phyloP scores from a whole-genome alignment of 1,140 invertebrate genomes.

The Drosophila ercepeae region DNA sequence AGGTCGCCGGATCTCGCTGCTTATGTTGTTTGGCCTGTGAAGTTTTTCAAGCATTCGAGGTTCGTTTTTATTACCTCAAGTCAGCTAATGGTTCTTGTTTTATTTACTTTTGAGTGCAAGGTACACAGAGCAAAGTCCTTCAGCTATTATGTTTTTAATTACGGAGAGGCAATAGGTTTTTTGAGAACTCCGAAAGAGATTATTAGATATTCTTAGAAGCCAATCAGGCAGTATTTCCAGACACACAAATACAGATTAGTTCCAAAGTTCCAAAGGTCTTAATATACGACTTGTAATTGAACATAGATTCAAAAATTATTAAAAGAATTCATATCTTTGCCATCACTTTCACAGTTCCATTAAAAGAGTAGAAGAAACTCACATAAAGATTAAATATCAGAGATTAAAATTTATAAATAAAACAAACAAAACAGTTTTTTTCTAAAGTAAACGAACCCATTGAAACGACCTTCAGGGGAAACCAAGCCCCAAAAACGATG shows the following conservation, averaged over 20 bases:
- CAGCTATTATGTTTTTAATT: not conserved
- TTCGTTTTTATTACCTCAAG: not conserved
- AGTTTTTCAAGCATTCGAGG: not conserved
- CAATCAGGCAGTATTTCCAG: too few relatives aligned
- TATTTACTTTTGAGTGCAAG: not conserved
- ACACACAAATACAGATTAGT: too few relatives aligned
- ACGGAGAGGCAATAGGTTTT: too few relatives aligned
- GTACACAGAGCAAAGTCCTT: not conserved
- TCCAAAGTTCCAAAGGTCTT: too few relatives aligned
- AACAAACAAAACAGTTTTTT: not conserved
- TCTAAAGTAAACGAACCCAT: constrained; percentile 4
- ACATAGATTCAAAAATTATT: too few relatives aligned
- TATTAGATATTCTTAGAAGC: too few relatives aligned
- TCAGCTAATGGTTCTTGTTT: constrained; percentile 18
- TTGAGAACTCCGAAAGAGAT: too few relatives aligned
- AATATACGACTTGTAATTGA: too few relatives aligned
- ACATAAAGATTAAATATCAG: too few relatives aligned
- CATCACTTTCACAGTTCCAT: too few relatives aligned
- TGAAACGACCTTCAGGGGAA: constrained; percentile 38
- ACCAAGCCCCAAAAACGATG: constrained; percentile 3
- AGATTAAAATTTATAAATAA: not conserved
- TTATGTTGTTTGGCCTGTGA: constrained; percentile 24
- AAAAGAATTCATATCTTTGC: too few relatives aligned
- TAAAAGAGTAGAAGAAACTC: too few relatives aligned
- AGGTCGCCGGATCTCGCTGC: constrained; percentile 54